phyloP scores from a whole-genome alignment of 35 echinoderm and acorn worm genomes.

The Apostichopus japonicus region DNA sequence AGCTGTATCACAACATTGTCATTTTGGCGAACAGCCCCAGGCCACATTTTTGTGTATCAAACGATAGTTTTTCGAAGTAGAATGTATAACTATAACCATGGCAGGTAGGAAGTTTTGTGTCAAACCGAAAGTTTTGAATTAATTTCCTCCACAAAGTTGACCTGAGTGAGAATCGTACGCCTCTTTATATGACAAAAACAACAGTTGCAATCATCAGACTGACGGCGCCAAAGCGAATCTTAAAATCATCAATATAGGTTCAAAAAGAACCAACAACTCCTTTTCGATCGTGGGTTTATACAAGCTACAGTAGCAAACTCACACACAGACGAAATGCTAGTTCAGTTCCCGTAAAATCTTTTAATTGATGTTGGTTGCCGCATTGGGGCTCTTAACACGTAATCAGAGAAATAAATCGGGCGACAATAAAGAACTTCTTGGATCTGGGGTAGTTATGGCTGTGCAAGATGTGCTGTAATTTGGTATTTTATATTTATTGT shows the following conservation, averaged over 20 bases:
- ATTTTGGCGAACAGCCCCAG: no score
- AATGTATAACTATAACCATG: no score
- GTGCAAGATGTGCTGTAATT: no score
- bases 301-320: background rate
- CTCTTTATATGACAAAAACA: background rate
- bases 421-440: background rate
- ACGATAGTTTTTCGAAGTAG: no score
- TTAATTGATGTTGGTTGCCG: conserved; percentile 17
- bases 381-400: conserved; percentile 19
- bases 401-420: conserved; percentile 37
- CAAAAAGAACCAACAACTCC: background rate
- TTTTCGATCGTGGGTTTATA: background rate
- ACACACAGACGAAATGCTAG: background rate
- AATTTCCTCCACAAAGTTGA: background rate
- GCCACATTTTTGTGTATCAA: no score
- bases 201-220: background rate
- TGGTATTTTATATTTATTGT: no score
- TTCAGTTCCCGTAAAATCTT: conserved; percentile 3
- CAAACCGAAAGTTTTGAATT: no score
- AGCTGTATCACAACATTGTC: no score
- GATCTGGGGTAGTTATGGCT: background rate
- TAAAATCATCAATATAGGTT: background rate
- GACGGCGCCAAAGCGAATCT: conserved; percentile 43
- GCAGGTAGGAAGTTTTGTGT: no score
- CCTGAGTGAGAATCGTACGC: background rate